These are phyloP conservation scores for Malacosoma neustria DNA, from an alignment of 2,888 invertebrate genomes.

Conservation along the genomic window DNA sequence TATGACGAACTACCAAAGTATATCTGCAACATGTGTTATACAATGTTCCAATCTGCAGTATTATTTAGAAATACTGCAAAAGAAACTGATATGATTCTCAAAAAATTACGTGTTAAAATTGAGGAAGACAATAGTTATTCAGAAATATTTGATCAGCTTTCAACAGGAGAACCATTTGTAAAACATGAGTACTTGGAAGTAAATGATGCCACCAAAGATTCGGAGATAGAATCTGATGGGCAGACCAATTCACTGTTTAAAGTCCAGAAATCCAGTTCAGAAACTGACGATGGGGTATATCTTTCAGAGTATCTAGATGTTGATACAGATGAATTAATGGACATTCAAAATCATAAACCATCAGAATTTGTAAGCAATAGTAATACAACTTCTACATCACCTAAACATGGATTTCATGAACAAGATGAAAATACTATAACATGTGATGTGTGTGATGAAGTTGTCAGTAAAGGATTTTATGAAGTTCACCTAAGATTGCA, in stretches of 20 bases:
- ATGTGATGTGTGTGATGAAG: slow-evolving; percentile 20
- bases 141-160: not conserved
- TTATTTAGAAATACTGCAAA: slow-evolving; percentile 19
- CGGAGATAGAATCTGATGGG: not conserved
- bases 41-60: slow-evolving; percentile 16
- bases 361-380: too few relatives aligned
- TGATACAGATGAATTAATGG: not conserved
- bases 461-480: slow-evolving; percentile 13
- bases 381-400: too few relatives aligned
- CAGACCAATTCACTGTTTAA: too few relatives aligned
- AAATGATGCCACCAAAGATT: slow-evolving; percentile 1
- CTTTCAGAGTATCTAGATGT: not conserved
- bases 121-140: slow-evolving; percentile 6
- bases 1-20: slow-evolving; percentile 20
- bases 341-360: too few relatives aligned
- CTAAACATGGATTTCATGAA: too few relatives aligned
- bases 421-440: not conserved
- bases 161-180: slow-evolving; percentile 1
- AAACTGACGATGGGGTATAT: not conserved
- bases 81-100: slow-evolving; percentile 13
- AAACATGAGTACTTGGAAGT: slow-evolving; percentile 12
- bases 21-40: slow-evolving; percentile 17
- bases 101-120: not conserved
- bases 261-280: too few relatives aligned
- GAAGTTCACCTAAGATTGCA: slow-evolving; percentile 18